These are phyloP conservation scores for Rhipidura dahli DNA, from an alignment of 2,113 vertebrate species.

Conservation along the genomic window DNA sequence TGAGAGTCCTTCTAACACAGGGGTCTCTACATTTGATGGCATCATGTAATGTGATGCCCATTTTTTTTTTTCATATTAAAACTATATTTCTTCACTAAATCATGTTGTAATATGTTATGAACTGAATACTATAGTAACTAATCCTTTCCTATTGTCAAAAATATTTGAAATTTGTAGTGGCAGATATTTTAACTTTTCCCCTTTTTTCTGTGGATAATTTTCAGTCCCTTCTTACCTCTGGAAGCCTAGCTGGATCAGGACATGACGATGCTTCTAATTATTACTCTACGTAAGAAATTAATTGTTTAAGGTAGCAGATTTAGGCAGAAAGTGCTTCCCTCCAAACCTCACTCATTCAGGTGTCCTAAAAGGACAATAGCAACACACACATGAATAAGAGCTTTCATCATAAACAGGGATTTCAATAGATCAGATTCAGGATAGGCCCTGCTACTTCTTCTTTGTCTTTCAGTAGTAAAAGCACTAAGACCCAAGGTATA, in stretches of 20 bases:
- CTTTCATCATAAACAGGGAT: neutral
- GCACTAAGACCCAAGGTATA: neutral
- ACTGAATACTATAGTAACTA: neutral
- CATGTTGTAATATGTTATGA: neutral
- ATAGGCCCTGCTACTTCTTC: neutral
- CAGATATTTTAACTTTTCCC: neutral
- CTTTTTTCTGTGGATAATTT: neutral
- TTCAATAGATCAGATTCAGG: neutral
- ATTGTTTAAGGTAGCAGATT: neutral
- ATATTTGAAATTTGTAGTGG: neutral
- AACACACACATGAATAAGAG: neutral
- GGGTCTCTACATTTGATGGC: neutral
- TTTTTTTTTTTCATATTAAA: neutral
- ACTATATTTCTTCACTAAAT: neutral
- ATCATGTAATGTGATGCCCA: rapidly evolving
- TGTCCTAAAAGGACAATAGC: neutral
- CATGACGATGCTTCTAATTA: neutral
- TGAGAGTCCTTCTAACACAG: neutral
- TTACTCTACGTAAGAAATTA: neutral
- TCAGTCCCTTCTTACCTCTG: neutral
- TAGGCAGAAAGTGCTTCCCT: neutral
- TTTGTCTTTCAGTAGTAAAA: neutral
- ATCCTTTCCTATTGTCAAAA: neutral
- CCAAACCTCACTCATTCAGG: neutral
- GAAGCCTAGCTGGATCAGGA: neutral